These are phyloP conservation scores for Villa cingulata DNA, from an alignment of 2,888 invertebrate species.

Conservation along the genomic window DNA sequence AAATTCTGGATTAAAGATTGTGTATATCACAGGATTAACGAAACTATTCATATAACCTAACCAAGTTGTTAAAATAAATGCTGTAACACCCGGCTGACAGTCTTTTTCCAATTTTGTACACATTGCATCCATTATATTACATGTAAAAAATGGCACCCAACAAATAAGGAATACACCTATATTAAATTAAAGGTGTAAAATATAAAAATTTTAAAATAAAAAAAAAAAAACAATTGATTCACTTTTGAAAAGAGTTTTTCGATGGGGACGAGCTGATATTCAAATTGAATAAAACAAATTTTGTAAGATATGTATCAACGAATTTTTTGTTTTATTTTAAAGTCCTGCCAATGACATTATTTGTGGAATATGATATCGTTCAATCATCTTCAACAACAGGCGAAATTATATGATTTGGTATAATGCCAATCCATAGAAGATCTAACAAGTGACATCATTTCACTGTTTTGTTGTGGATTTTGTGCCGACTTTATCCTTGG, in stretches of 20 bases:
- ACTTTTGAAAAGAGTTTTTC: conserved; percentile 2
- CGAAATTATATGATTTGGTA: too few relatives aligned
- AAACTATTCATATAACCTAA: conserved; percentile 95
- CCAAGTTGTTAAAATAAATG: conserved; percentile 94
- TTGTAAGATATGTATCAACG: too few relatives aligned
- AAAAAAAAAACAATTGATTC: background rate
- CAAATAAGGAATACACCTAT: conserved; percentile 96
- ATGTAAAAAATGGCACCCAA: conserved; percentile 99
- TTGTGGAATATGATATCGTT: too few relatives aligned
- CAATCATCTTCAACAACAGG: too few relatives aligned
- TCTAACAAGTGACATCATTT: too few relatives aligned
- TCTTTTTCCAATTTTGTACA: conserved; percentile 72
- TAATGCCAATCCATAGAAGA: too few relatives aligned
- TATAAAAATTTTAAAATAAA: conserved; percentile 5
- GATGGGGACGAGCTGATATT: too few relatives aligned
- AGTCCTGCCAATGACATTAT: too few relatives aligned
- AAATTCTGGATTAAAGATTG: conserved; percentile 94
- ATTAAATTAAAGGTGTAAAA: background rate
- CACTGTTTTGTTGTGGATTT: too few relatives aligned
- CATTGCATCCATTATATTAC: conserved; percentile 93
- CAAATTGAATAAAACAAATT: too few relatives aligned
- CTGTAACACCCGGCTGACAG: conserved; percentile 73
- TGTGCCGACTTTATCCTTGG: too few relatives aligned
- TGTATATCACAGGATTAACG: conserved; percentile 87
- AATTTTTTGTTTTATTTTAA: too few relatives aligned